Evolutionary conservation across 1,140 invertebrate genomes (phyloP).

Genomic region (Mactra quadrangularis): DNA sequence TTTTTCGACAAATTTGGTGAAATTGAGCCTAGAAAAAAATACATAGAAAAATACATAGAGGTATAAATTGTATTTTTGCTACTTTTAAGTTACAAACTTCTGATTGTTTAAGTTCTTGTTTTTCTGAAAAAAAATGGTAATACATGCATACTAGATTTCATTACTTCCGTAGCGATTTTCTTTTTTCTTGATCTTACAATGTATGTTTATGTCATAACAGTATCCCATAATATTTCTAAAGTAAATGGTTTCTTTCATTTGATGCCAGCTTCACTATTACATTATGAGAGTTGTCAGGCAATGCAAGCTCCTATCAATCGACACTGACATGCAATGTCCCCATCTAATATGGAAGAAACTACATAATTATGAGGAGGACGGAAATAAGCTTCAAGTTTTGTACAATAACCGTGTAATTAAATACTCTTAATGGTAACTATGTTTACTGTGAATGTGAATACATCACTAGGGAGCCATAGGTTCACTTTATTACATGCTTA

Average conservation of each 20-base stretch:
- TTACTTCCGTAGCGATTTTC: conserved; percentile 16
- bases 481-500: too few relatives aligned
- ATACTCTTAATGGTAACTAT: background rate
- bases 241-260: conserved; percentile 58
- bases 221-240: conserved; percentile 38
- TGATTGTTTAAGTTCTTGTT: too few relatives aligned
- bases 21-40: too few relatives aligned
- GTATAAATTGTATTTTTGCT: too few relatives aligned
- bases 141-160: conserved; percentile 28
- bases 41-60: too few relatives aligned
- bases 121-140: too few relatives aligned
- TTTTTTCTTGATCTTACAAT: conserved; percentile 28
- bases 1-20: too few relatives aligned
- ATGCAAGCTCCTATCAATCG: conserved; percentile 11
- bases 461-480: too few relatives aligned
- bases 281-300: conserved; percentile 21
- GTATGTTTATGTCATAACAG: conserved; percentile 52
- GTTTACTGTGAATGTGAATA: too few relatives aligned
- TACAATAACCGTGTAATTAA: conserved; percentile 44
- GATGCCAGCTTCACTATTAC: conserved; percentile 5
- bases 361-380: conserved; percentile 43
- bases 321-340: conserved; percentile 41
- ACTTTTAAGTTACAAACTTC: too few relatives aligned
- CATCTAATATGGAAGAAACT: conserved; percentile 30
- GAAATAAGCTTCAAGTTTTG: conserved; percentile 51